Conservation (phyloP, 2,888 invertebrate genomes). For the Sesia apiformis region DNA sequence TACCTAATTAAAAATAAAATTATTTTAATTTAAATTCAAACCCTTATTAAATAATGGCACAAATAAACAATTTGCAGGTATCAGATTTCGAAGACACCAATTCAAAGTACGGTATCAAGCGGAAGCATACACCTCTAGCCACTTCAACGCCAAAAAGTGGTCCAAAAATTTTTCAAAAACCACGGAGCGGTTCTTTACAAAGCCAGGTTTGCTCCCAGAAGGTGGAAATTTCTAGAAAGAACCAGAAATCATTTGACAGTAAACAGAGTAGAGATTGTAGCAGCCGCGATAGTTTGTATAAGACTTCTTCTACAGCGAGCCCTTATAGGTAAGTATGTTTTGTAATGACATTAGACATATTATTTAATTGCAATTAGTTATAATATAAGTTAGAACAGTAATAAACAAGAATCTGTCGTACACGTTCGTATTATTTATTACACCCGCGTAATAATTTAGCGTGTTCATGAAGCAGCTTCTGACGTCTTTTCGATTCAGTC, state of each 20-base stretch:
- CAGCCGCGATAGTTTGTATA: constrained; percentile 34
- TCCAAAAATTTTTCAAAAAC: constrained; percentile 19
- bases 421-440: no score
- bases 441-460: no score
- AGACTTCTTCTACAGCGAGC: constrained; percentile 31
- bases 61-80: constrained; percentile 24
- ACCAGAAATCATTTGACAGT: constrained; percentile 13
- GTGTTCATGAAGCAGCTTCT: no score
- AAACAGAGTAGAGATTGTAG: constrained; percentile 17
- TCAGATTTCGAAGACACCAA: constrained; percentile 57
- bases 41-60: no score
- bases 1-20: no score
- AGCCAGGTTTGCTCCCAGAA: constrained; percentile 10
- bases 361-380: no score
- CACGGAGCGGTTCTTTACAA: constrained; percentile 38
- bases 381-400: no score
- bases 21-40: no score
- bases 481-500: no score
- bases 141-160: constrained; percentile 44
- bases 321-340: constrained; percentile 18
- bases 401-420: no score
- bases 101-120: constrained; percentile 40
- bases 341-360: no score
- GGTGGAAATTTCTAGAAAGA: constrained; percentile 11
- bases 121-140: constrained; percentile 28